Percentiles rank a stretch among this genome's conserved stretches.
These are phyloP conservation scores for Nautilus pompilius DNA, from an alignment of 1,140 invertebrate species.

Conservation along the genomic window DNA sequence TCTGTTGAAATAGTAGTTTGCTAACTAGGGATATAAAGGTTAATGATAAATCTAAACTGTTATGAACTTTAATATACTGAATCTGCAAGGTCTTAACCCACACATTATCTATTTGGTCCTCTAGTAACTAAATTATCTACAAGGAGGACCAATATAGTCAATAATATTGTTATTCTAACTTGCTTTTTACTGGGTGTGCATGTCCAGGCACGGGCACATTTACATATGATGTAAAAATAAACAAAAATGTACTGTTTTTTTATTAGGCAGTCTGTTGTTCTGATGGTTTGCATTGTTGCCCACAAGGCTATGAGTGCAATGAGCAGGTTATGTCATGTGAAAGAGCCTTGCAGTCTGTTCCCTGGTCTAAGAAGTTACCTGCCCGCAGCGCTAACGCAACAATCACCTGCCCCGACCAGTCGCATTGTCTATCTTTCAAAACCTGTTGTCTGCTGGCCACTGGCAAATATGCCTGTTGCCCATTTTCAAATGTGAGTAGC, in stretches of 20 bases:
- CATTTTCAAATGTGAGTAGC: conserved; percentile 39
- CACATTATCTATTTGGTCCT: no score
- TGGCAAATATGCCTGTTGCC: conserved; percentile 54
- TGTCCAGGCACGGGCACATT: no score
- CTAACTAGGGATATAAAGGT: no score
- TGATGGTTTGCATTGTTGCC: conserved; percentile 45
- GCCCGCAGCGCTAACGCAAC: neutral
- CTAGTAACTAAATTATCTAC: no score
- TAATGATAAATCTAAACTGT: no score
- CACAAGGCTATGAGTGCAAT: conserved; percentile 26
- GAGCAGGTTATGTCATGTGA: conserved; percentile 17
- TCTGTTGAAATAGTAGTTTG: no score
- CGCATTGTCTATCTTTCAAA: conserved; percentile 44
- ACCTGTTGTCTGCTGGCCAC: conserved; percentile 51
- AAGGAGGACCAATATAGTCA: no score
- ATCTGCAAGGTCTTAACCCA: no score
- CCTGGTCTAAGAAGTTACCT: conserved; percentile 17
- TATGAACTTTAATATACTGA: no score
- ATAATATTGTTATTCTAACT: no score
- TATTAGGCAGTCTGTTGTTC: conserved; percentile 43
- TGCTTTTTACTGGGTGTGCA: no score
- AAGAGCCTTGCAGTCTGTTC: conserved; percentile 7
- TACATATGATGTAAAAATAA: no score
- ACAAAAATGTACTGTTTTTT: neutral
- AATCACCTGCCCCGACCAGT: conserved; percentile 29